phyloP scores from a whole-genome alignment of 2,113 vertebrate genomes.

The Psilopogon haemacephalus region DNA sequence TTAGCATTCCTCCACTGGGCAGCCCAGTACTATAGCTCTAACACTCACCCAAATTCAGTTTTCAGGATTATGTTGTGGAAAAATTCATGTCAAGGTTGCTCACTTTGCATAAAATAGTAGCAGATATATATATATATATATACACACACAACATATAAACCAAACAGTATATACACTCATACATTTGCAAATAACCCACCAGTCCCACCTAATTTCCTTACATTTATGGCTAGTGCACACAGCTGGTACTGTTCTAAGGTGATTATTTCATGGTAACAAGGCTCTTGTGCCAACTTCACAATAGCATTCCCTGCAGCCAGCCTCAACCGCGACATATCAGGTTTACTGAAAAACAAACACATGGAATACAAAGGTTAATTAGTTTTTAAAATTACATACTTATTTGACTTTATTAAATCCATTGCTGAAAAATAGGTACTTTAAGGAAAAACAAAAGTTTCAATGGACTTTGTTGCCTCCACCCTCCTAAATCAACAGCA shows the following conservation, averaged over 20 bases:
- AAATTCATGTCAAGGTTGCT: neutral
- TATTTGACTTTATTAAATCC: neutral
- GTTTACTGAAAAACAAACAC: conserved; percentile 85
- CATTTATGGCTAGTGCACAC: conserved; percentile 95
- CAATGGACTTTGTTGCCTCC: neutral
- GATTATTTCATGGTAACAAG: conserved; percentile 99
- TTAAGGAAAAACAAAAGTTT: neutral
- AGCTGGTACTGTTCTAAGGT: conserved; percentile 97
- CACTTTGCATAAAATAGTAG: neutral
- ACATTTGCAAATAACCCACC: neutral
- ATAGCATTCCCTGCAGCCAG: conserved; percentile 93
- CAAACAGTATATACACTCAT: neutral
- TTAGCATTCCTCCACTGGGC: neutral
- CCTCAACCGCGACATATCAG: conserved; percentile 96
- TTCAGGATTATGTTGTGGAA: neutral
- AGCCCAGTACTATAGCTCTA: neutral
- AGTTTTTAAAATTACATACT: neutral
- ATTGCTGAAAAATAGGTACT: neutral
- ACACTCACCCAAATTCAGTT: neutral
- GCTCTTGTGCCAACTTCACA: conserved; percentile 95
- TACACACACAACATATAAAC: neutral
- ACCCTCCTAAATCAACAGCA: neutral
- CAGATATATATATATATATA: too few species aligned
- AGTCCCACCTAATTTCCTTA: conserved; percentile 71
- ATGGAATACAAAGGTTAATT: conserved; percentile 1